These are phyloP conservation scores for Proctacanthus coquilletti DNA, from an alignment of 1,140 invertebrate species.

Conservation along the genomic window DNA sequence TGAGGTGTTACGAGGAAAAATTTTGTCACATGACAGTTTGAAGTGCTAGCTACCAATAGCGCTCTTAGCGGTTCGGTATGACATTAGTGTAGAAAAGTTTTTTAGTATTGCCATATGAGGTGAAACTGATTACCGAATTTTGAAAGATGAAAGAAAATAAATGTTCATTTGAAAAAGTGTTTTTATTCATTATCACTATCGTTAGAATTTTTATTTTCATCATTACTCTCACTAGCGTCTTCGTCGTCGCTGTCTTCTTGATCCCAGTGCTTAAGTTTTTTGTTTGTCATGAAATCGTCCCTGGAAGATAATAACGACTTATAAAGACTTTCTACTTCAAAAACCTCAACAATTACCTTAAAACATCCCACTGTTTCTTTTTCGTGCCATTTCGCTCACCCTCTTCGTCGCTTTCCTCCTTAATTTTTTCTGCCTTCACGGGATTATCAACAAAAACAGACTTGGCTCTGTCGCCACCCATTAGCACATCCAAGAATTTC, in stretches of 20 bases:
- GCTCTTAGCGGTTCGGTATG: too few species aligned
- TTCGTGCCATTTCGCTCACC: constrained; percentile 16
- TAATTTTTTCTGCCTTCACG: constrained; percentile 29
- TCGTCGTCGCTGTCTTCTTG: constrained; percentile 41
- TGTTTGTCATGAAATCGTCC: constrained; percentile 77
- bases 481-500: constrained; percentile 65
- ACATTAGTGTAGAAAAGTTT: too few species aligned
- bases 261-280: constrained; percentile 83
- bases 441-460: constrained; percentile 39
- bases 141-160: too few species aligned
- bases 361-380: constrained; percentile 36
- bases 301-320: constrained; percentile 13
- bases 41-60: too few species aligned
- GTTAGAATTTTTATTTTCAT: constrained; percentile 10
- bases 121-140: too few species aligned
- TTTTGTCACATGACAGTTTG: too few species aligned
- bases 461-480: constrained; percentile 49
- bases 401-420: constrained; percentile 27
- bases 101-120: too few species aligned
- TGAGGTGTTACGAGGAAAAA: too few species aligned
- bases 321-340: neutral
- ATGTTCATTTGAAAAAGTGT: neutral
- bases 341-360: constrained; percentile 27
- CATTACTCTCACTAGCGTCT: constrained; percentile 22
- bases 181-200: constrained; percentile 3